Percentiles rank a stretch among this genome's conserved stretches.
phyloP scores from a whole-genome alignment of 2,113 vertebrate species.

The Entelurus aequoreus region DNA sequence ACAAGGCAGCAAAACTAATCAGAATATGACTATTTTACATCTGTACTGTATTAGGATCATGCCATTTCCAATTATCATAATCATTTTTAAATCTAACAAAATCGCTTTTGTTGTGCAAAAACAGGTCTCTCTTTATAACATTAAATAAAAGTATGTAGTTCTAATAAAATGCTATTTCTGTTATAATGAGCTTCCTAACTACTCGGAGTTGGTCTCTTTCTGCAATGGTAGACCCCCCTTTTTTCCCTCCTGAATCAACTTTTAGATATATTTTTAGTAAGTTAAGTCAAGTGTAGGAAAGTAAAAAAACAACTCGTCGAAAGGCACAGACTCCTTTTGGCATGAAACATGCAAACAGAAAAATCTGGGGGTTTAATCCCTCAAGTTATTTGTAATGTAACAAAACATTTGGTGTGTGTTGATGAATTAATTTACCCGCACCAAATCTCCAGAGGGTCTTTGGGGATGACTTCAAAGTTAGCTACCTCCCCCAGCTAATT shows the following conservation, averaged over 20 bases:
- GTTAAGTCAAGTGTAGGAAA: slow-evolving; percentile 46
- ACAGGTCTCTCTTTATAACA: too few species aligned
- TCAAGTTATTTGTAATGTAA: slow-evolving; percentile 21
- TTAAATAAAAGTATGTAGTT: too few species aligned
- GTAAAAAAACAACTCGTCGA: slow-evolving; percentile 24
- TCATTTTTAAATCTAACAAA: too few species aligned
- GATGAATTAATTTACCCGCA: slow-evolving; percentile 47
- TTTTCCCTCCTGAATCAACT: slow-evolving; percentile 23
- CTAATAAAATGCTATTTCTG: too few species aligned
- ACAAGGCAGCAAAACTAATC: too few species aligned
- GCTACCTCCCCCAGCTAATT: slow-evolving; percentile 43
- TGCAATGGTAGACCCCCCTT: neutral
- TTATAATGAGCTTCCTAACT: too few species aligned
- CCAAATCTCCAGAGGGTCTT: slow-evolving; percentile 31
- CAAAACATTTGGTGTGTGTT: slow-evolving; percentile 3
- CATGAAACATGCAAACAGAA: slow-evolving; percentile 15
- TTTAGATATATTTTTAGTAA: slow-evolving; percentile 15
- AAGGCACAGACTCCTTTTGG: slow-evolving; percentile 23
- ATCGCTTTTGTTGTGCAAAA: too few species aligned
- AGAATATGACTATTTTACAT: too few species aligned
- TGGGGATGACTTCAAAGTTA: slow-evolving; percentile 45
- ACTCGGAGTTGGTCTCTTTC: too few species aligned
- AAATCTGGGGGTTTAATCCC: neutral
- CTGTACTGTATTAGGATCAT: too few species aligned
- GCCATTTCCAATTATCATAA: too few species aligned